Conservation (phyloP, 2,888 invertebrate species). For the Cacoxenus indagator region DNA sequence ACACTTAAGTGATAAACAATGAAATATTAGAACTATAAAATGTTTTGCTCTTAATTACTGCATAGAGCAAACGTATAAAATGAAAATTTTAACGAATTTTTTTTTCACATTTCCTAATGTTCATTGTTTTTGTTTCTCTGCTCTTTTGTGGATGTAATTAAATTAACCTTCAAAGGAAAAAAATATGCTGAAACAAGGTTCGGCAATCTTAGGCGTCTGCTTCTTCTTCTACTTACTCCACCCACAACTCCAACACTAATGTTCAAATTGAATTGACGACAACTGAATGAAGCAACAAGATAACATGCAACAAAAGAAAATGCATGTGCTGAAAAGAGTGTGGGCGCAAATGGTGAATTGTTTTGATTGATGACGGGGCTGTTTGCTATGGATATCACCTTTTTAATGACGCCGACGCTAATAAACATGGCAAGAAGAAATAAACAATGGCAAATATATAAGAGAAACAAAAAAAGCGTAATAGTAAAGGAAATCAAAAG, state of each 20-base stretch:
- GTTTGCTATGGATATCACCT: too few relatives aligned
- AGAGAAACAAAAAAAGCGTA: neutral
- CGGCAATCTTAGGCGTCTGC: neutral
- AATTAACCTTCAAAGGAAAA: conserved; percentile 33
- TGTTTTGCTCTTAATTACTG: neutral
- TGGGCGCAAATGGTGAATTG: too few relatives aligned
- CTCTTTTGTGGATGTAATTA: conserved; percentile 9
- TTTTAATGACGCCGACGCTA: neutral
- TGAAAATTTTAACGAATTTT: neutral
- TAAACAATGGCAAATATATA: neutral
- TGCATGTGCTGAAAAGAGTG: too few relatives aligned
- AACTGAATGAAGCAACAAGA: too few relatives aligned
- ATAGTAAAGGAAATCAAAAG: neutral
- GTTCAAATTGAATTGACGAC: too few relatives aligned
- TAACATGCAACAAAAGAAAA: too few relatives aligned
- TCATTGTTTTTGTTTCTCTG: neutral
- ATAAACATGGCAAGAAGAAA: neutral
- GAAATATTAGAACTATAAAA: neutral
- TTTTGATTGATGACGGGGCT: too few relatives aligned
- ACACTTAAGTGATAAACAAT: neutral
- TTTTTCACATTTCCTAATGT: neutral
- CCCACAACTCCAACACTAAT: too few relatives aligned
- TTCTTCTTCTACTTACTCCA: too few relatives aligned
- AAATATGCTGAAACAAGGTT: neutral
- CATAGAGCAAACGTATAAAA: neutral